Evolutionary conservation across 2,888 invertebrate species (phyloP), one percentile per base, ranked within the genome.

Genomic region (Melinaea menophilus): DNA sequence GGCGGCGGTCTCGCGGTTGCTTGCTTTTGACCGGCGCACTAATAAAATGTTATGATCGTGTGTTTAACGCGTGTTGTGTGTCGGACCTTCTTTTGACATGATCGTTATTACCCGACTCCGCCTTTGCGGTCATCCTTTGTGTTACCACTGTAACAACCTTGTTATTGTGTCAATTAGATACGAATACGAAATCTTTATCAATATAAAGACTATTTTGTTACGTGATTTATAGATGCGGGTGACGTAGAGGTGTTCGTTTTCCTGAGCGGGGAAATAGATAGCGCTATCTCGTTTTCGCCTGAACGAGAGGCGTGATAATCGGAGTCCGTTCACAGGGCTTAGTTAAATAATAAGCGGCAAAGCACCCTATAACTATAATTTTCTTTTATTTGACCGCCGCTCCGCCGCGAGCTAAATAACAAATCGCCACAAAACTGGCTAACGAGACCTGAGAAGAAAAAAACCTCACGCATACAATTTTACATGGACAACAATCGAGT

Each of bases 41-140:
- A 90, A 90, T 90, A 90, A 90, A 90, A 90, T 87, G 87, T 90
- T 90, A 90, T 89, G 88, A 87, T 88, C 86, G 90, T 90, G 84
- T 90, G 90, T 88, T 90, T 90, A 88, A 89, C 90, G 89, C 89
- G 85, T 84, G 88, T 86, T 86, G 82, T 87, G 84, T 85, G 90
- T 87, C 89, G 90, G 89, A 73, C 86, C 88, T 85, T 84, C 85
- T 83, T 90, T 89, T 88, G 89, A 90, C 89, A 88, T 84, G 86
- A 86, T 88, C 86, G 85, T 89, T 88, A 90, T 86, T 82, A 81
- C 82, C 83, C 81, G 79, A 78, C 83, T 80, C 85, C 82, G 84
- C 84, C 86, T 88, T 81, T 84, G 88, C 86, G 88, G 88, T 85
- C 79, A 80, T 78, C 86, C 85, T 87, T 86, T 86, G 88, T 88